Base-by-base conservation (phyloP, 2,888 invertebrate species). In the Galerucella nymphaeae region DNA sequence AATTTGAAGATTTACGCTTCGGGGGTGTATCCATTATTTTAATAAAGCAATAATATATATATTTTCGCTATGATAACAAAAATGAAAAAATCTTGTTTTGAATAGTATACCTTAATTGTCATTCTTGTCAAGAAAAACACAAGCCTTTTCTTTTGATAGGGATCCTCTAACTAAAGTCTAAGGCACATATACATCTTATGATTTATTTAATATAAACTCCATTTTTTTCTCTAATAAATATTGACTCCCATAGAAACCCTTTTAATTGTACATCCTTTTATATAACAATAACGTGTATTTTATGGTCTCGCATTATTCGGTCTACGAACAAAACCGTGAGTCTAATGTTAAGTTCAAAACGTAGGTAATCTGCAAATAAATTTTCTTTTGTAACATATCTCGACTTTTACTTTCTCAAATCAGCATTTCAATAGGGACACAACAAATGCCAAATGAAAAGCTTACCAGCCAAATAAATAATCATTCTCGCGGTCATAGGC, bases 381-480 rank as follows among this genome's bases (percentile, higher is more conserved):
- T 71, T 66, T 71, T 66, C 71, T 71, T 71, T 71, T 71, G 71
- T 71, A 71, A 71, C 71, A 71, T 71, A 73, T 73, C 73, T 73
- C 64, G 66, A 61, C 58, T 68, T 58, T 55, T 66, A 73, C 62
- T 73, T 70, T 73, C 73, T 70, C 62, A 73, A 73, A 73, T 73
- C 73, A 70, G 66, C 73, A 73, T 66, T 73, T 73, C 70, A 69
- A 65, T 65, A 59, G 59, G 62, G 66, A 69, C 62, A 59, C 48
- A 70, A 23, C 64, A 62, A 50, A 57, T 53, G 62, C 65, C 61
- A 66, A 73, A 73, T 70, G 72, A 69, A 69, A 73, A 73, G 67
- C 75, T 70, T 61, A 75, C 73, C 71, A 72, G 65, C 72, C 73
- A 68, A 72, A 70, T 73, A 76, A 73, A 76, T 74, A 76, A 75